Evolutionary conservation across 2,113 vertebrate genomes (phyloP).

Genomic region (Anhinga anhinga): DNA sequence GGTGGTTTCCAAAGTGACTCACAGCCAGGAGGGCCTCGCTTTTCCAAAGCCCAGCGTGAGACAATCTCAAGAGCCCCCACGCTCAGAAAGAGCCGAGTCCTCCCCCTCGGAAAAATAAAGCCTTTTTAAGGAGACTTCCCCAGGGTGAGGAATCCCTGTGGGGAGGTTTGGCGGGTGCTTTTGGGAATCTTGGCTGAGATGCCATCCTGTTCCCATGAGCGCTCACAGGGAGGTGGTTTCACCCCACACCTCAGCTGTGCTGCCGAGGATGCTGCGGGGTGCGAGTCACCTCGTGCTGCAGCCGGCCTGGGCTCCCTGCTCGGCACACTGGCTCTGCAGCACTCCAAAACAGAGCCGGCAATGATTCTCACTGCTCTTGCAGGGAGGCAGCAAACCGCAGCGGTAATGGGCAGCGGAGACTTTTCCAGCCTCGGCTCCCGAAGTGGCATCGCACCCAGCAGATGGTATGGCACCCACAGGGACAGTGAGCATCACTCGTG

Average conservation of each 20-base stretch:
- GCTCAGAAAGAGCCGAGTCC: not conserved
- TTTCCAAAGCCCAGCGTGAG: slow-evolving; percentile 36
- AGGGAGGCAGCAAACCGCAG: not conserved
- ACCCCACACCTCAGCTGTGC: not conserved
- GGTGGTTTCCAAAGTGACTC: slow-evolving; percentile 46
- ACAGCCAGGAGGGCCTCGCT: not conserved
- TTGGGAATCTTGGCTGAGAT: not conserved
- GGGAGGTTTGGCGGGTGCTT: not conserved
- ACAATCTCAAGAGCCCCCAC: not conserved
- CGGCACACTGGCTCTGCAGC: not conserved
- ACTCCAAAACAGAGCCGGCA: accelerated
- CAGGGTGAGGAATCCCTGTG: not conserved
- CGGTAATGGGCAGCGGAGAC: not conserved
- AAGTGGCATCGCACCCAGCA: not conserved
- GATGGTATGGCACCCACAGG: not conserved
- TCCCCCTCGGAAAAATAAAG: slow-evolving; percentile 8
- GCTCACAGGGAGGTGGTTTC: not conserved
- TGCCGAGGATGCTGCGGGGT: not conserved
- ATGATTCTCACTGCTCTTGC: not conserved
- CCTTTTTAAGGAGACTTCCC: not conserved
- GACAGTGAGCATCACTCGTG: not conserved
- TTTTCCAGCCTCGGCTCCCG: not conserved
- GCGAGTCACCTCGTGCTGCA: not conserved
- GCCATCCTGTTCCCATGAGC: not conserved
- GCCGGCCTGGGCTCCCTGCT: not conserved